Base-by-base conservation (phyloP, 2,113 vertebrate genomes). In the Hippolais icterina region DNA sequence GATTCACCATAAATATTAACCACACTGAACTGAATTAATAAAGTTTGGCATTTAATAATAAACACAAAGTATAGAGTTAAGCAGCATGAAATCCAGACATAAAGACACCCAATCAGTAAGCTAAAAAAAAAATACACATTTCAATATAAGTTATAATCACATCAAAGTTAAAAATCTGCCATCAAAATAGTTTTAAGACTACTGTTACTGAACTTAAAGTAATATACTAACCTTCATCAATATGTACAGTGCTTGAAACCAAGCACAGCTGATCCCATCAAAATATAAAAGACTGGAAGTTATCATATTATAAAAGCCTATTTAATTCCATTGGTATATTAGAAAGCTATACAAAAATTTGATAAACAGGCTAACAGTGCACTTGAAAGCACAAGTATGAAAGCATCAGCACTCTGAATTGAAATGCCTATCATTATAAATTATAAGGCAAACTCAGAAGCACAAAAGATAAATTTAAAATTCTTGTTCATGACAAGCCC, bases 21-120 rank as follows among this genome's bases (percentile, higher is more conserved):
- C 90, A 93, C 87, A 64, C 11, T 28, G 35, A 84, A 84, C 4
- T 47, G 29, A 87, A 87, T 76, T 71, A 53, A 66, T 10, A 46
- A 28, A 52, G 41, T 57, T 92, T 53, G 42, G 31, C 42, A 83
- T 96, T 96, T 96, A 94, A 96, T 93, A 77, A 93, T 49, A 74
- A 81, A 93, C 59, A 84, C 18, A 56, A 72, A 15, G 5, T 49
- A 79, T 10, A 64, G 16, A 54, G 59, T 71, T 83, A 65, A 93
- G 37, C 61, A 93, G 50, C 54, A 89, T 41, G 21, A 87, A 83
- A 91, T 72, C 14, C 39, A 82, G 27, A 52, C 37, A 79, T 19
- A 61, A 83, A 83, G 46, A 59, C 61, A 93, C 22, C 10, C 24
- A 68, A 71, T 3, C 21, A 59, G 25, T 29, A 86, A 59, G 68